Percentiles rank a stretch among this genome's conserved stretches.
Evolutionary conservation across 2,888 invertebrate species (phyloP).

Genomic region (Dryadula phaetusa): DNA sequence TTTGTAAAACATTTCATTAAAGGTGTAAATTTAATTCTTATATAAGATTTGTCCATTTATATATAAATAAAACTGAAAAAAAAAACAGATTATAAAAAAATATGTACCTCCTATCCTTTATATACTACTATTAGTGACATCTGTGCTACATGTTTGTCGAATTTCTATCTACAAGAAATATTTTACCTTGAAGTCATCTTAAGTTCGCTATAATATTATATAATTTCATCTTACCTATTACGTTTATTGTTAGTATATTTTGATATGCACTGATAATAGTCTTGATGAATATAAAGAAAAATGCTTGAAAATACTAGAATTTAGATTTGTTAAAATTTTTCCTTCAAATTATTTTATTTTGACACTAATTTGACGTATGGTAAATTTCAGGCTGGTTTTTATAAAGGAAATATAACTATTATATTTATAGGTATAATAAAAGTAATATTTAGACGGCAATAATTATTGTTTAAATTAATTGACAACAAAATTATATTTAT

Average conservation of each 20-base stretch:
- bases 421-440: background rate
- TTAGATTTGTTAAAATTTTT: background rate
- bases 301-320: background rate
- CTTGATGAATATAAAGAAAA: background rate
- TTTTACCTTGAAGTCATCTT: background rate
- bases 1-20: conserved; percentile 56
- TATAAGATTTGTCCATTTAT: conserved; percentile 64
- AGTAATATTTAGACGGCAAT: background rate
- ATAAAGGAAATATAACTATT: background rate
- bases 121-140: no score
- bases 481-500: no score
- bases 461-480: background rate
- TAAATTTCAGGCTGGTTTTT: conserved; percentile 13
- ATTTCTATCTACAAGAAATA: background rate
- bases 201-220: background rate
- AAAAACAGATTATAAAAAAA: conserved; percentile 45
- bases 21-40: conserved; percentile 68
- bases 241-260: background rate
- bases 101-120: no score
- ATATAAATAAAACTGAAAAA: conserved; percentile 43
- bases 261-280: conserved; percentile 3
- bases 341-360: background rate
- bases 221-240: background rate
- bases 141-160: background rate
- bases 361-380: conserved; percentile 7